Evolutionary conservation across 37 sponge, comb jelly and placozoan genomes (phyloP).

Genomic region (Aphrocallistes beatrix): DNA sequence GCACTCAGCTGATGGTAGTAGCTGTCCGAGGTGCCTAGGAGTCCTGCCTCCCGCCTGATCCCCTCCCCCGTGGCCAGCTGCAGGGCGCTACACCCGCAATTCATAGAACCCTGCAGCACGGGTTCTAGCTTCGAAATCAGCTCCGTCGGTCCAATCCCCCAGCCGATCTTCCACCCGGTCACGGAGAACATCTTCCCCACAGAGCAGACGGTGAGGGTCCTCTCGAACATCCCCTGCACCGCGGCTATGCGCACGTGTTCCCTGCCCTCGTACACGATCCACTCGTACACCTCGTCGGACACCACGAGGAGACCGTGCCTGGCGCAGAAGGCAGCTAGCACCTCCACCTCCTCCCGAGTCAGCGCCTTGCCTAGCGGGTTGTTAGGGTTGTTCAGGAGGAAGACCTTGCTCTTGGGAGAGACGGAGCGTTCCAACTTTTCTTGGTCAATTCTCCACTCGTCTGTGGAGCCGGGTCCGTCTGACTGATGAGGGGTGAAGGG

Average conservation of each 20-base stretch:
- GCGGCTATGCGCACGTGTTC: slow-evolving; percentile 72
- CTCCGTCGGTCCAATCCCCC: slow-evolving; percentile 74
- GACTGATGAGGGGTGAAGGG: background rate
- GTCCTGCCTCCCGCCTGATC: background rate
- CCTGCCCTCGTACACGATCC: slow-evolving; percentile 65
- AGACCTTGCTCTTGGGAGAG: background rate
- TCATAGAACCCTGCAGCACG: slow-evolving; percentile 33
- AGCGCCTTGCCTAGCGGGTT: background rate
- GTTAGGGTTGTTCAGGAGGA: slow-evolving; percentile 11
- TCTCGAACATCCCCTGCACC: slow-evolving; percentile 94
- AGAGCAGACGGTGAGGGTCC: slow-evolving; percentile 86
- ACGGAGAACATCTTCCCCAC: slow-evolving; percentile 93
- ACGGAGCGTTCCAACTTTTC: background rate
- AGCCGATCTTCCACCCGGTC: slow-evolving; percentile 97
- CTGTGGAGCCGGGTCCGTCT: background rate
- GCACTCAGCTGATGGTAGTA: background rate
- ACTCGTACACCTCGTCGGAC: slow-evolving; percentile 97
- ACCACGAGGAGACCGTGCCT: slow-evolving; percentile 76
- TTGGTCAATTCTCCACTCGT: background rate
- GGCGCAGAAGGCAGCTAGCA: slow-evolving; percentile 79
- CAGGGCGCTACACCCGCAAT: slow-evolving; percentile 59
- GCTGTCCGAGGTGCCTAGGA: background rate
- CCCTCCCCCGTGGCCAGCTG: slow-evolving; percentile 27
- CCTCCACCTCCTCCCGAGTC: slow-evolving; percentile 54
- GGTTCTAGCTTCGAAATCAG: slow-evolving; percentile 53